Conservation (phyloP, 2,113 vertebrate genomes). For the Anhinga anhinga region DNA sequence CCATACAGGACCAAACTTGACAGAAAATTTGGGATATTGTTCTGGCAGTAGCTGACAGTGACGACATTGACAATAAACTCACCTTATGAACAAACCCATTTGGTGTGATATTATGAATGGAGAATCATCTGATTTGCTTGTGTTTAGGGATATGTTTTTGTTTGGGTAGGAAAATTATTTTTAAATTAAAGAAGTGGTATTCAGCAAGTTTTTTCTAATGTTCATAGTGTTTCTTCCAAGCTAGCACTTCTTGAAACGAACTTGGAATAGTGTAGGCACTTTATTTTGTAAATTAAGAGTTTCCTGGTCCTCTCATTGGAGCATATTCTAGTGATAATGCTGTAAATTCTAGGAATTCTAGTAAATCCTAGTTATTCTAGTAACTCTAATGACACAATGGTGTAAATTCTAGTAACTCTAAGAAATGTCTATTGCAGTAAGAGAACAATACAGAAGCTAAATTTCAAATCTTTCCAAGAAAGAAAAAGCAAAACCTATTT, state of each 20-base stretch:
- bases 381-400: background rate
- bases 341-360: background rate
- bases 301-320: background rate
- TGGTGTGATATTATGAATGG: background rate
- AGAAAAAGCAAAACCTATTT: background rate
- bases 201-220: background rate
- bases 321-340: background rate
- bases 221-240: background rate
- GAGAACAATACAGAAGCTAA: background rate
- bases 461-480: background rate
- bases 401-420: background rate
- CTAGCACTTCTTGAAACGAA: background rate
- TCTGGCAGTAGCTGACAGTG: background rate
- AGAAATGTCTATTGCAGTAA: background rate
- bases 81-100: background rate
- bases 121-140: background rate
- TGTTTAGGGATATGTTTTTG: background rate
- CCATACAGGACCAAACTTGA: constrained; percentile 3
- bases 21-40: background rate
- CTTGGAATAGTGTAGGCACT: background rate
- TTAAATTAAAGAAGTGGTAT: background rate
- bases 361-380: background rate
- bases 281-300: background rate
- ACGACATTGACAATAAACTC: background rate
- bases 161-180: background rate